Base-by-base conservation (phyloP, 2,797 vertebrate genomes). In the Anisognathus igniventris region DNA sequence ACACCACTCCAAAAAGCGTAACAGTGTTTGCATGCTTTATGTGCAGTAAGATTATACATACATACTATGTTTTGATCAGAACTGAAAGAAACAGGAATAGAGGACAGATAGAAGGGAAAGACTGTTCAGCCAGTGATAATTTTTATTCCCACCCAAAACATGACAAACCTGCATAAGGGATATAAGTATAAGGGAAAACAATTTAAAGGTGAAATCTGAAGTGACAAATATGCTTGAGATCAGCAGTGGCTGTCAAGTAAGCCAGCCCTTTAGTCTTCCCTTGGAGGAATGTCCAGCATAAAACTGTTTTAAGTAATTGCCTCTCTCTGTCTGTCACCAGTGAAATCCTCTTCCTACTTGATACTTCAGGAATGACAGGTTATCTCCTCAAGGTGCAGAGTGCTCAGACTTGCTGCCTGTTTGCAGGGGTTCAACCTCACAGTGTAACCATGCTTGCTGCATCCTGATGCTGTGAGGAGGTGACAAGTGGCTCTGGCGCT, bases 11-110 rank as follows among this genome's bases (percentile, higher is more conserved):
- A 66, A 81, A 90, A 86, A 74, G 42, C 5, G 0, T 54, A 51
- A 37, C 24, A 78, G 31, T 1, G 2, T 86, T 84, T 76, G 86
- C 58, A 86, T 77, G 77, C 44, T 93, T 82, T 71, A 25, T 22
- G 24, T 57, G 54, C 78, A 91, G 27, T 65, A 53, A 77, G 45
- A 79, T 77, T 75, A 75, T 30, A 66, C 47, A 42, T 42, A 62
- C 27, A 22, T 50, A 11, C 56, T 40, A 37, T 2, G 2, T 95
- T 94, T 92, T 90, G 67, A 87, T 82, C 79, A 94, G 82, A 89
- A 90, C n/a, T 54, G 31, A 62, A 73, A 79, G 62, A 90, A 95
- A 88, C 64, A 77, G 86, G 76, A 86, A 85, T 40, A 93, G 60
- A 67, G 39, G 33, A 71, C 50, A n/a, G 89, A 85, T 33, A 64